Evolutionary conservation across 92 coral and sea anemone genomes (phyloP), one percentile per base, ranked within the genome.

Genomic region (Metridium senile): DNA sequence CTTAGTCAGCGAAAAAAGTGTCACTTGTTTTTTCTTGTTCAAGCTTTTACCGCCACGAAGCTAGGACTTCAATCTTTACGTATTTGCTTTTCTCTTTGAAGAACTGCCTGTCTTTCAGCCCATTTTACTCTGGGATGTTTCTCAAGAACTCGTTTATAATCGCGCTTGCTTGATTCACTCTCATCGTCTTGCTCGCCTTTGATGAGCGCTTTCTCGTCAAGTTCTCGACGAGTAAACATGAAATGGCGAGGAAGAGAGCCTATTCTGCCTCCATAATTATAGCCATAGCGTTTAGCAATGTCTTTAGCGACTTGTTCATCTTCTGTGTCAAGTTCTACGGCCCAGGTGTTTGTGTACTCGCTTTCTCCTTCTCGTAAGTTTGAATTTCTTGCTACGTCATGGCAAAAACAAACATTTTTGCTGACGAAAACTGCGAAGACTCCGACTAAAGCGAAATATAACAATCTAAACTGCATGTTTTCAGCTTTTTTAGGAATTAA

Each of bases 121-220:
- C 99, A 95, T 47, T 79, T 85, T 0, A 95, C 88, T 45, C 88
- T 79, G 0, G 97, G 99, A 70, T 95, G 96, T 57, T 88, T 86
- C 7, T 80, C 81, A 26, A 95, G 90, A 11, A 68, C 82, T 64
- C 88, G 84, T 8, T 89, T 88, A 68, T 84, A 79, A n/a, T 76
- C 82, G 4, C 49, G 28, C 32, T 80, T 74, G 65, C 56, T 71
- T 9, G 75, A 59, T 56, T 85, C 86, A 58, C 90, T 80, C 22
- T 56, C 66, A 43, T 79, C 84, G 39, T 79, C 53, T 59, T 68
- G 65, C 20, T 19, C 70, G 26, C 33, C 67, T 2, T 68, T 54
- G 32, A 79, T 16, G 25, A 68, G 51, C 19, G 75, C 45, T 26
- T 74, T 74, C 23, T 66, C 74, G n/a, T 62, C 86, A 22, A 63